Evolutionary conservation across 1,140 invertebrate genomes (phyloP), one percentile per base, ranked within the genome.

Genomic region (Halictus rubicundus): DNA sequence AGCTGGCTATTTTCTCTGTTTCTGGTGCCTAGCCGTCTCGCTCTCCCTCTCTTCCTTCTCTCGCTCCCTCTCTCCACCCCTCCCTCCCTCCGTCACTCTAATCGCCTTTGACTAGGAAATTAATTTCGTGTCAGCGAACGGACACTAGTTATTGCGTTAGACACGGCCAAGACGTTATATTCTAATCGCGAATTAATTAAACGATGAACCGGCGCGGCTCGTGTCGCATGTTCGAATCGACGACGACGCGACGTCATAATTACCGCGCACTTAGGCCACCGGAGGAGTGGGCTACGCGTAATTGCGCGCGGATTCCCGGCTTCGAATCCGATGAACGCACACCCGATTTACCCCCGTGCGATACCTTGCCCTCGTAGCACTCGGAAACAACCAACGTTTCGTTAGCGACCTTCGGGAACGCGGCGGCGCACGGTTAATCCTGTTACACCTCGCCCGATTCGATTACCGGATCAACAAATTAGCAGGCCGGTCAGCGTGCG

Each of bases 391-490:
- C 49, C 16, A 52, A 16, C 49, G 19, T 52, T 52, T 52, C 16
- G 19, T 52, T 52, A 19, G 49, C 49, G 49, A 52, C 3, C 49
- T 4, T 21, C 49, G 49, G 49, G 16, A 52, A 52, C 49, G 49
- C 49, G 16, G 49, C 49, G 19, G 19, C 49, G 49, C 49, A 21
- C 49, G 49, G 14, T 52, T 52, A 52, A 52, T 52, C 49, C 14
- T 21, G 49, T 52, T 52, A 52, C 19, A 21, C 49, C 19, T 6
- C 49, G 14, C 49, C 49, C 49, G 49, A 52, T 52, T 52, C 49
- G 21, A 59, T 77, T 32, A 23, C 6, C 32, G 12, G n/a, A 63
- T 70, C n/a, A 52, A 77, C 59, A 52, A 46, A 39, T 68, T 32
- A 76, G n/a, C 60, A 27, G 9, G 8, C 12, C 2, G 8, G 10